Base-by-base conservation (phyloP, 2,797 vertebrate genomes). In the Emydoidea blandingii region DNA sequence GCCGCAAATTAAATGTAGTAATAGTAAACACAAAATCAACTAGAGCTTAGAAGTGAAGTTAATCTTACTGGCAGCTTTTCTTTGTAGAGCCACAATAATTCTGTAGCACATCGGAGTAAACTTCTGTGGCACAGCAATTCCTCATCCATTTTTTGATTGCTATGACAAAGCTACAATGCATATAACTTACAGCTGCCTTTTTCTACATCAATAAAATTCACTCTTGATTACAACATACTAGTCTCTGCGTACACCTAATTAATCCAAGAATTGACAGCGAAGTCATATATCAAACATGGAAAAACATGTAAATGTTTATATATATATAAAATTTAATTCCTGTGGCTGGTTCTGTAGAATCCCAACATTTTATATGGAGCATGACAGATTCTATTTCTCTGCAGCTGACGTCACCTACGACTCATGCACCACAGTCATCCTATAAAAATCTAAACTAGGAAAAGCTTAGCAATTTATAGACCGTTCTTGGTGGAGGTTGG, bases 141-240 rank as follows among this genome's bases (percentile, higher is more conserved):
- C 74, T 84, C 93, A 6, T 62, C 59, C 59, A 0, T 0, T 62
- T 82, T 65, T 84, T 90, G 9, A 85, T 82, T 68, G 18, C 52
- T 87, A 56, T 4, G 44, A 84, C 82, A 4, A 52, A 85, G 94
- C 62, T 54, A 44, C 0, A 1, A 18, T 85, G 12, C 56, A 2
- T 34, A 27, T 53, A 47, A 88, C 52, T 53, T 5, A 79, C 53
- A 94, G 82, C 25, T 90, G 62, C 52, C 78, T 91, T 76, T 47
- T 95, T 95, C 25, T 47, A 87, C 53, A 87, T 59, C 47, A 81
- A 62, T 27, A 95, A 82, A 96, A 89, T 83, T 84, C 57, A 31
- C 84, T 78, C 78, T 59, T 74, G 50, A 85, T 14, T 50, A 14
- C 25, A 88, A 91, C 25, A 74, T 12, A 86, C 19, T 50, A 92